Evolutionary conservation across 2,113 vertebrate species (phyloP).

Genomic region (Phycodurus eques): DNA sequence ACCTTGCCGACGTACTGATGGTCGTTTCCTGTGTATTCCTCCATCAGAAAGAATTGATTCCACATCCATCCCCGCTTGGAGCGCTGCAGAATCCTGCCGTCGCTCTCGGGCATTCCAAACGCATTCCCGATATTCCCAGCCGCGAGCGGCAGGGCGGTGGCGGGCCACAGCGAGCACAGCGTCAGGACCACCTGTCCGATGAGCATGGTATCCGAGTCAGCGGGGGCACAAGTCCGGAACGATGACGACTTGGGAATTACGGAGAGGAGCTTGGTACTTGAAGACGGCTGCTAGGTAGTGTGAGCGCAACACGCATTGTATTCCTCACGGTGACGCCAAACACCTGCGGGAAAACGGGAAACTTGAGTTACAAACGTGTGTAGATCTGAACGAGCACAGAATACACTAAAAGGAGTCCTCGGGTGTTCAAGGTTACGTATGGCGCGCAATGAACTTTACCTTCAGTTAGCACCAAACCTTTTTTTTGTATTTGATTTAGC

Average conservation of each 20-base stretch:
- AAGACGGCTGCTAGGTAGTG: constrained; percentile 54
- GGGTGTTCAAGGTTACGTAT: background rate
- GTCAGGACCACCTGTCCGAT: constrained; percentile 62
- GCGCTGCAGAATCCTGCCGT: constrained; percentile 80
- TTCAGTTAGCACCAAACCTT: background rate
- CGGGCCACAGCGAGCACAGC: constrained; percentile 62
- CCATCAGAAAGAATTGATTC: constrained; percentile 98
- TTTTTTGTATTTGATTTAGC: background rate
- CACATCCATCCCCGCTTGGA: constrained; percentile 98
- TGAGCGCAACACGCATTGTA: constrained; percentile 71
- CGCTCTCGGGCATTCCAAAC: constrained; percentile 67
- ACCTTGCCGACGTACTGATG: constrained; percentile 98
- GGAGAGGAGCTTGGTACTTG: constrained; percentile 45
- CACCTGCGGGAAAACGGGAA: constrained; percentile 53
- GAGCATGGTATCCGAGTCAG: constrained; percentile 72
- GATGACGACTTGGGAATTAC: constrained; percentile 53
- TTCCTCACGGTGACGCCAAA: constrained; percentile 43
- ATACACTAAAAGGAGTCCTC: background rate
- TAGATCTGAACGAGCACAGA: background rate
- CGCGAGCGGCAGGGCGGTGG: constrained; percentile 56
- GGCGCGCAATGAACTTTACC: background rate
- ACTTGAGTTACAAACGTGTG: constrained; percentile 4
- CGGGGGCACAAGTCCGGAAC: constrained; percentile 38
- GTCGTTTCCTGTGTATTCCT: constrained; percentile 91
- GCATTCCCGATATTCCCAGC: constrained; percentile 68